Percentiles rank a stretch among this genome's conserved stretches.
These are phyloP conservation scores for Acanthoscelides obtectus DNA, from an alignment of 2,888 invertebrate genomes.

Conservation along the genomic window DNA sequence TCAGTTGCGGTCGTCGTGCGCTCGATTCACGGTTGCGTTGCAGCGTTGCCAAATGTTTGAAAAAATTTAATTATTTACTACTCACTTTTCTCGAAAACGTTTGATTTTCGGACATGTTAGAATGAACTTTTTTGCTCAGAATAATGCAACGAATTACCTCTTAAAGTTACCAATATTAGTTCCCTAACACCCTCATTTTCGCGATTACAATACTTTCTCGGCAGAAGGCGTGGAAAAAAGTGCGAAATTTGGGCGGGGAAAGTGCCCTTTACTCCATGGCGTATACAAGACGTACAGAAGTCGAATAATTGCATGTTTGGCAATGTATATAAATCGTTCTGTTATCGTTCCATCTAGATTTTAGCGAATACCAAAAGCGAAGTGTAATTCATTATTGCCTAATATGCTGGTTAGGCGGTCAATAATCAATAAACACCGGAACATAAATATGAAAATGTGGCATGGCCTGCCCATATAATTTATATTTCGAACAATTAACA, in stretches of 20 bases:
- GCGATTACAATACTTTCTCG: too few species aligned
- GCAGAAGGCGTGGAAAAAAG: not conserved
- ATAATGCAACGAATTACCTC: too few species aligned
- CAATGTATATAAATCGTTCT: not conserved
- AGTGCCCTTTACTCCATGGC: not conserved
- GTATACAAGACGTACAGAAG: not conserved
- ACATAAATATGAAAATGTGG: constrained; percentile 10
- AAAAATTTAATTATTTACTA: too few species aligned
- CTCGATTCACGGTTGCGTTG: too few species aligned
- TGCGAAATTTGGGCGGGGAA: not conserved
- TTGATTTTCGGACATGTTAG: too few species aligned
- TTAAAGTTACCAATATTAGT: too few species aligned
- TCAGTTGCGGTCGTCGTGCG: too few species aligned
- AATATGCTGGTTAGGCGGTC: not conserved
- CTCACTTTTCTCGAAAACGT: too few species aligned
- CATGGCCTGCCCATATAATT: constrained; percentile 9
- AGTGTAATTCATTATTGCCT: not conserved
- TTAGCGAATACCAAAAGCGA: not conserved
- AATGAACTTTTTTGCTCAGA: too few species aligned
- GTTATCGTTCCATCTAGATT: not conserved
- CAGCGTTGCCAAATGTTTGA: too few species aligned
- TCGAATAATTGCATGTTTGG: not conserved
- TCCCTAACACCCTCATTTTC: too few species aligned
- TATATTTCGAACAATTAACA: constrained; percentile 18
- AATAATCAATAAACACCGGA: constrained; percentile 10